These are phyloP conservation scores for Umimayanthus chanpuru DNA, from an alignment of 92 coral and sea anemone species.

Conservation along the genomic window DNA sequence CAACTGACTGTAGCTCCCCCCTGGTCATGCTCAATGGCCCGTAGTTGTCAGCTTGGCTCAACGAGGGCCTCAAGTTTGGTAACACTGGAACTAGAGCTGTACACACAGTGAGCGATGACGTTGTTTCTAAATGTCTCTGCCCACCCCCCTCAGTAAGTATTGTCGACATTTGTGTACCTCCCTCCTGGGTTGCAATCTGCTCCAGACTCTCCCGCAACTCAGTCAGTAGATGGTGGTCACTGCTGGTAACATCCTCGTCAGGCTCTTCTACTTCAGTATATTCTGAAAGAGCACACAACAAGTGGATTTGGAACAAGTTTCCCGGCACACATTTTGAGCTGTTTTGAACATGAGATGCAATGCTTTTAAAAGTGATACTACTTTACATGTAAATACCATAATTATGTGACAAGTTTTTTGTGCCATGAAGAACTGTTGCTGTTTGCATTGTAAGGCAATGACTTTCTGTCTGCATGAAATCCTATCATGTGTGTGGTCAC, in stretches of 20 bases:
- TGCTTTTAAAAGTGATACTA: no score
- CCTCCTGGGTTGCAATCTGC: slow-evolving; percentile 20
- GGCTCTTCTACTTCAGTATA: slow-evolving; percentile 11
- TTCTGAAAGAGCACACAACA: background rate
- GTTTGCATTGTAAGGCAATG: no score
- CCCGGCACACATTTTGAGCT: no score
- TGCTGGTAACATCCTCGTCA: background rate
- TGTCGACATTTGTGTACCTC: background rate
- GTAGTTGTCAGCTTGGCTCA: background rate
- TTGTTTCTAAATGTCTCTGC: background rate
- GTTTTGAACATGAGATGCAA: no score
- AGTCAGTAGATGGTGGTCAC: slow-evolving; percentile 5
- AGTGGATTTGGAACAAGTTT: no score
- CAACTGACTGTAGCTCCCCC: background rate
- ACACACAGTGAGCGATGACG: background rate
- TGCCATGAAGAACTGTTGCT: no score
- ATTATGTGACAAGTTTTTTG: no score
- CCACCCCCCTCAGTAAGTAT: background rate
- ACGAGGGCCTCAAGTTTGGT: background rate
- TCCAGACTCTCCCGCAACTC: slow-evolving; percentile 13
- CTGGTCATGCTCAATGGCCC: background rate
- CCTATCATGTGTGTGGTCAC: no score
- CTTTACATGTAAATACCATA: no score
- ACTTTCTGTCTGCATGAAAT: no score
- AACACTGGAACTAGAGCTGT: background rate